These are phyloP conservation scores for Pseudopleuronectes americanus DNA, from an alignment of 2,797 vertebrate genomes.

Conservation along the genomic window DNA sequence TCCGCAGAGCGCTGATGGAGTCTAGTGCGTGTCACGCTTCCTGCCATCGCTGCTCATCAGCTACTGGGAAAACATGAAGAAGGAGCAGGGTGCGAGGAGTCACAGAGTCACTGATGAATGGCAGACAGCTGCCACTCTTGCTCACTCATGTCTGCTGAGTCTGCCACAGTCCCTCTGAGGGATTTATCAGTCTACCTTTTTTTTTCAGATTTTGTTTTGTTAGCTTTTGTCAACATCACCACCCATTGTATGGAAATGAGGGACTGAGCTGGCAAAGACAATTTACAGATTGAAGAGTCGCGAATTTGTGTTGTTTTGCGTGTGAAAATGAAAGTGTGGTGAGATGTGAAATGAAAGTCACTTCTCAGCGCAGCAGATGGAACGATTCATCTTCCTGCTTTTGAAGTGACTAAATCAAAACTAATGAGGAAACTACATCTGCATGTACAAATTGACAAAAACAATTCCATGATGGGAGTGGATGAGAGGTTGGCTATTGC, in stretches of 20 bases:
- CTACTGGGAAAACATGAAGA: constrained; percentile 44
- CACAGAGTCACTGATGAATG: constrained; percentile 55
- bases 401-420: constrained; percentile 70
- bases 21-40: constrained; percentile 39
- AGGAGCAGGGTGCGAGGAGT: constrained; percentile 31
- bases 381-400: constrained; percentile 63
- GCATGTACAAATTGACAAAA: constrained; percentile 61
- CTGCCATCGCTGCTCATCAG: constrained; percentile 38
- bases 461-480: neutral
- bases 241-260: constrained; percentile 23
- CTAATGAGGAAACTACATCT: constrained; percentile 68
- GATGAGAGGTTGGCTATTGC: constrained; percentile 1
- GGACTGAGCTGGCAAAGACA: constrained; percentile 18
- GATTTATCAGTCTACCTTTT: constrained; percentile 20
- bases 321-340: constrained; percentile 40
- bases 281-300: constrained; percentile 29
- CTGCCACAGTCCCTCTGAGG: constrained; percentile 42
- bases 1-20: constrained; percentile 12
- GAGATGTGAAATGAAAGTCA: constrained; percentile 58
- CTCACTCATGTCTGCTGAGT: constrained; percentile 63
- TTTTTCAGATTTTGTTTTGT: neutral
- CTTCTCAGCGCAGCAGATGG: constrained; percentile 53
- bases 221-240: constrained; percentile 10
- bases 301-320: constrained; percentile 29
- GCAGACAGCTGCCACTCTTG: constrained; percentile 53